phyloP scores from a whole-genome alignment of 2,888 invertebrate species.

The Cremastobaeus sp. region DNA sequence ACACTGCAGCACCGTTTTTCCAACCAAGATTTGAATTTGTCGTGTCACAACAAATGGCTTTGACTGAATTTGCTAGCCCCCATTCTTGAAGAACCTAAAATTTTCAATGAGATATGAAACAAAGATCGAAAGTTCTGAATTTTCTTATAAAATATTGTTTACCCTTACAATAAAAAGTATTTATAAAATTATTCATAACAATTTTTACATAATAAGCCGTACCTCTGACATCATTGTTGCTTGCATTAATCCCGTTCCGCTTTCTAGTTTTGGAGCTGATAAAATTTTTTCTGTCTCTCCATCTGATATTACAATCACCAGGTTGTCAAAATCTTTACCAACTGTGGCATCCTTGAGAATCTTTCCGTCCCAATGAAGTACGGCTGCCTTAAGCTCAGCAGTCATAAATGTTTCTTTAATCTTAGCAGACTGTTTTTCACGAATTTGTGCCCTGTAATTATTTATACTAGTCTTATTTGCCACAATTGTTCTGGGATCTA shows the following conservation, averaged over 20 bases:
- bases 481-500: neutral
- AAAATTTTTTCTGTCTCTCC: constrained; percentile 23
- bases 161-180: too few relatives aligned
- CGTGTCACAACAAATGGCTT: constrained; percentile 11
- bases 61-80: constrained; percentile 9
- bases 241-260: constrained; percentile 19
- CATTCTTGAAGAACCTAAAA: constrained; percentile 31
- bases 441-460: constrained; percentile 4
- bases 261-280: constrained; percentile 22
- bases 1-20: constrained; percentile 17
- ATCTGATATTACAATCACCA: constrained; percentile 9
- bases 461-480: constrained; percentile 8
- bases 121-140: constrained; percentile 5
- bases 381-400: neutral
- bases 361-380: constrained; percentile 28
- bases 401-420: constrained; percentile 22
- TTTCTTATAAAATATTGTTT: too few relatives aligned
- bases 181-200: neutral
- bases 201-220: neutral
- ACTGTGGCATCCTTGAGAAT: constrained; percentile 14
- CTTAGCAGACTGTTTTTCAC: constrained; percentile 2
- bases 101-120: too few relatives aligned
- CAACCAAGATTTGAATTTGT: constrained; percentile 16
- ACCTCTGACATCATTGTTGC: constrained; percentile 16
- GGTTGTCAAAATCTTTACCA: neutral